Conservation (phyloP, 64 coral and sea anemone species). For the Porites australiensis region DNA sequence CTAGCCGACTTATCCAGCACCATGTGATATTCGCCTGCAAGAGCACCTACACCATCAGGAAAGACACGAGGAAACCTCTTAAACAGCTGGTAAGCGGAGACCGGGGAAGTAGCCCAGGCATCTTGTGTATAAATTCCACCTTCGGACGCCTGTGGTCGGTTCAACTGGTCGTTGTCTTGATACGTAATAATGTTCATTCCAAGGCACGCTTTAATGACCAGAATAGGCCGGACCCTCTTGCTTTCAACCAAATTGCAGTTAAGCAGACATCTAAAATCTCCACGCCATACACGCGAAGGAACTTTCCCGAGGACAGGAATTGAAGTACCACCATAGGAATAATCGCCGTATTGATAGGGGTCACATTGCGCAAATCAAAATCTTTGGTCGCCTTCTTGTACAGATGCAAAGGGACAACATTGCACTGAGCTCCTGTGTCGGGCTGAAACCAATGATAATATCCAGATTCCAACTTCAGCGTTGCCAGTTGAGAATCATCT, state of each 20-base stretch:
- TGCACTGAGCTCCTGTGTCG: neutral
- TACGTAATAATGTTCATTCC: neutral
- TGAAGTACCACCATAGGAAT: neutral
- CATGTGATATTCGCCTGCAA: too few species aligned
- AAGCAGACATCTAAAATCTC: neutral
- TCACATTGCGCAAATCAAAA: neutral
- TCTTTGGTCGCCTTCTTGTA: constrained; percentile 22
- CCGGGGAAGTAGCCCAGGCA: too few species aligned
- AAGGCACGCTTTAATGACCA: neutral
- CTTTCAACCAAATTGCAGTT: neutral
- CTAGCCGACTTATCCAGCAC: too few species aligned
- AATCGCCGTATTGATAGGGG: neutral
- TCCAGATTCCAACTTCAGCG: neutral
- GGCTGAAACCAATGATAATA: neutral
- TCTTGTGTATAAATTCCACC: too few species aligned
- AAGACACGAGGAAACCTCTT: too few species aligned
- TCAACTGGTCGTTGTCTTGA: too few species aligned
- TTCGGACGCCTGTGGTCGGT: too few species aligned
- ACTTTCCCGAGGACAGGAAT: constrained; percentile 1
- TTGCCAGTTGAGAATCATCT: neutral
- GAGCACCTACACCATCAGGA: too few species aligned
- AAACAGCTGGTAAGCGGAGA: too few species aligned
- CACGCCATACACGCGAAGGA: neutral
- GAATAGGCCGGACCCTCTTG: neutral
- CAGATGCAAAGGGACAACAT: constrained; percentile 11